A percentile compares a stretch with the other conserved stretches of the same genome.
phyloP scores from a whole-genome alignment of 2,113 vertebrate species.

The Brachyhypopomus occidentalis region DNA sequence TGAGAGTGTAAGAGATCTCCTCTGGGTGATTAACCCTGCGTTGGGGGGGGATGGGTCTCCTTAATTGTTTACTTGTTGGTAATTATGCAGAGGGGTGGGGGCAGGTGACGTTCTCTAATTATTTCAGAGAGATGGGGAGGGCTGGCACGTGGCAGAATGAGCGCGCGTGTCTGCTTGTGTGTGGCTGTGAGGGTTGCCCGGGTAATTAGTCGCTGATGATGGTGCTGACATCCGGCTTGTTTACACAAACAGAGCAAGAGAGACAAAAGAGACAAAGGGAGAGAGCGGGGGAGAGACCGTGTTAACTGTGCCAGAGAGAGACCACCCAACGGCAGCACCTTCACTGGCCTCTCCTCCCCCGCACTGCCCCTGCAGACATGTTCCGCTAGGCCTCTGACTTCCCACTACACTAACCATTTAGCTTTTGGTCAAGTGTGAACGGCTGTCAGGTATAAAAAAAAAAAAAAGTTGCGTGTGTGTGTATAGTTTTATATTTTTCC shows the following conservation, averaged over 20 bases:
- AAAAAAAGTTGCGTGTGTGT: background rate
- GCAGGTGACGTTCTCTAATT: constrained; percentile 58
- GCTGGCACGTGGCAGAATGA: constrained; percentile 51
- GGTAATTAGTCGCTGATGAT: constrained; percentile 62
- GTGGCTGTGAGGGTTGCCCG: constrained; percentile 43
- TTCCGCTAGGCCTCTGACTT: constrained; percentile 22
- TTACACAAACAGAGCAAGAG: constrained; percentile 57
- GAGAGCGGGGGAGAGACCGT: constrained; percentile 17
- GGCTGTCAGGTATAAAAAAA: constrained; percentile 12
- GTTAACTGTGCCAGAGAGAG: constrained; percentile 45
- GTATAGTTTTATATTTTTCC: background rate
- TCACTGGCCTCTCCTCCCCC: background rate
- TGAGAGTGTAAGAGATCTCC: constrained; percentile 25
- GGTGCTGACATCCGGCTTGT: constrained; percentile 51
- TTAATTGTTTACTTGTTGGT: constrained; percentile 61
- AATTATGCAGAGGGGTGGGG: constrained; percentile 56
- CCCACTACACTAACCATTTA: background rate
- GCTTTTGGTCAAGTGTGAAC: constrained; percentile 18
- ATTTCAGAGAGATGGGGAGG: constrained; percentile 53
- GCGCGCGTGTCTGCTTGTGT: constrained; percentile 29
- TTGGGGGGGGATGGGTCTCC: constrained; percentile 33
- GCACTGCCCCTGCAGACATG: constrained; percentile 16
- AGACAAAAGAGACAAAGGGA: constrained; percentile 51
- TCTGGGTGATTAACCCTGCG: constrained; percentile 46
- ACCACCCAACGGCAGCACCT: constrained; percentile 52